Evolutionary conservation across 2,113 vertebrate genomes (phyloP).

Genomic region (Monopterus albus): DNA sequence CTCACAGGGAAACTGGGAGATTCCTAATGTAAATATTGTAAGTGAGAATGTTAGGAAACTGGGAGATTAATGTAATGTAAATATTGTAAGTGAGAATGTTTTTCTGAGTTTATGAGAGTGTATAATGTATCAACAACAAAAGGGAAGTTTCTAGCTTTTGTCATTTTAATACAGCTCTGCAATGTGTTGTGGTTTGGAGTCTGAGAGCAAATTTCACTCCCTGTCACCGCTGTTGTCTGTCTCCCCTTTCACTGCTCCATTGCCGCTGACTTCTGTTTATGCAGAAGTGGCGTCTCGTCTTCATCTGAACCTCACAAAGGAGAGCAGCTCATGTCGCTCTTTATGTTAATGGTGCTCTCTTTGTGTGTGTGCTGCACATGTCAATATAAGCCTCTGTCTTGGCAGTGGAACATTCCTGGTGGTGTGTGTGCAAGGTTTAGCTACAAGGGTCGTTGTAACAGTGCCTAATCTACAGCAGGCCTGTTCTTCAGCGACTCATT

Average conservation of each 20-base stretch:
- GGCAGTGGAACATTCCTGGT: slow-evolving; percentile 52
- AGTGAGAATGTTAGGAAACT: too few relatives aligned
- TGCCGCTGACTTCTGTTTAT: slow-evolving; percentile 70
- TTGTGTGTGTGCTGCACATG: slow-evolving; percentile 54
- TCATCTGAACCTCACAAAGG: slow-evolving; percentile 65
- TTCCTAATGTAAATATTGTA: slow-evolving; percentile 50
- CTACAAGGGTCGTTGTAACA: slow-evolving; percentile 74
- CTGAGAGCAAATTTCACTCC: slow-evolving; percentile 48
- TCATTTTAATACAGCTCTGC: slow-evolving; percentile 61
- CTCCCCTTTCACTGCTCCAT: slow-evolving; percentile 43
- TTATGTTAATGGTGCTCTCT: slow-evolving; percentile 74
- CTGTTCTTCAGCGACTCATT: slow-evolving; percentile 45
- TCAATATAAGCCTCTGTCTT: slow-evolving; percentile 69
- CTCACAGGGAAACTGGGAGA: slow-evolving; percentile 30
- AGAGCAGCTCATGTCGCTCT: slow-evolving; percentile 59
- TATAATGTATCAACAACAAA: slow-evolving; percentile 52
- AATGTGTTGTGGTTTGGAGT: slow-evolving; percentile 35
- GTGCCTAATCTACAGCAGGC: slow-evolving; percentile 68
- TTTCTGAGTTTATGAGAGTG: slow-evolving; percentile 62
- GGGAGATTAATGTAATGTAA: slow-evolving; percentile 42
- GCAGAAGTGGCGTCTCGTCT: slow-evolving; percentile 52
- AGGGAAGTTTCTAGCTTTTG: slow-evolving; percentile 66
- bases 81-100: slow-evolving; percentile 60
- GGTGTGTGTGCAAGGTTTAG: slow-evolving; percentile 69
- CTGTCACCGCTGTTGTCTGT: slow-evolving; percentile 50